These are phyloP conservation scores for Palloptera scutellata DNA, from an alignment of 2,888 invertebrate genomes.

Conservation along the genomic window DNA sequence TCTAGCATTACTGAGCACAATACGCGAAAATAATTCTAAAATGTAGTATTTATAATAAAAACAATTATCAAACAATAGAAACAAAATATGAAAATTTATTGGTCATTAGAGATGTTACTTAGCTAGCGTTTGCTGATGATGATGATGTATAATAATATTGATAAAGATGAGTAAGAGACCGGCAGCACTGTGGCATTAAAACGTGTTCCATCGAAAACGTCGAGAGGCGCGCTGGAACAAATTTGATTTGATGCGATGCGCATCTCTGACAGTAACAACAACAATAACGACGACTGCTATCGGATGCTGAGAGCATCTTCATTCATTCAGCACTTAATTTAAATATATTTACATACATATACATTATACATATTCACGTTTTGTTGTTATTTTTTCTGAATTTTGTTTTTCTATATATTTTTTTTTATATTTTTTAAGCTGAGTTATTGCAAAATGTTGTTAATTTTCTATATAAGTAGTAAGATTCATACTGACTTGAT, in stretches of 20 bases:
- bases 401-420: constrained; percentile 21
- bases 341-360: no score
- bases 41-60: not conserved
- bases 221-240: constrained; percentile 2
- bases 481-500: constrained; percentile 29
- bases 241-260: constrained; percentile 16
- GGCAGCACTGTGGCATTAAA: constrained; percentile 40
- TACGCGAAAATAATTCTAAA: no score
- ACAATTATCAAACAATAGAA: not conserved
- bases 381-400: constrained; percentile 21
- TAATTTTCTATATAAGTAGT: constrained; percentile 38
- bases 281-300: not conserved
- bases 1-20: no score
- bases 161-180: constrained; percentile 55
- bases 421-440: constrained; percentile 4
- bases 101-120: not conserved
- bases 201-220: constrained; percentile 16
- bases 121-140: not conserved
- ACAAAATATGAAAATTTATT: not conserved
- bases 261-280: not conserved
- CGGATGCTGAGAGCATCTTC: constrained; percentile 33
- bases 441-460: constrained; percentile 7
- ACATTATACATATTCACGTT: constrained; percentile 24
- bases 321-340: constrained; percentile 33
- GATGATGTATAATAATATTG: not conserved